Evolutionary conservation across 2,113 vertebrate genomes (phyloP), one percentile per base, ranked within the genome.

Genomic region (Pagrus major): DNA sequence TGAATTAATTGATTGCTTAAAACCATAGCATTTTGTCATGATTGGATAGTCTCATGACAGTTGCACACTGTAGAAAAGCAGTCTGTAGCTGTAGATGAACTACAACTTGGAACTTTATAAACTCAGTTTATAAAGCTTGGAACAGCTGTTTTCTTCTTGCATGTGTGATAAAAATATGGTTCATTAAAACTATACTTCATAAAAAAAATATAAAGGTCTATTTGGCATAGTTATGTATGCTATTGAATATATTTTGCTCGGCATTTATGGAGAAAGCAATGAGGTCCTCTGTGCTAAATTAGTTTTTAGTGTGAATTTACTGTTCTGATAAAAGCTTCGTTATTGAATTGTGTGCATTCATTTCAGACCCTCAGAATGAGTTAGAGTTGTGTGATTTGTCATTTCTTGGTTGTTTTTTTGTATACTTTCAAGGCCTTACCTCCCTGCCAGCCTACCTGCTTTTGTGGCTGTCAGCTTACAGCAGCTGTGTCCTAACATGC

Each of bases 401-500:
- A 21, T n/a, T 10, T 21, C 39, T 67, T 39, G 7, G 35, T 46
- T 46, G 1, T 23, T 51, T 41, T 33, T 55, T 37, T 44, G 29
- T 2, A 35, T 18, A 10, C 18, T 25, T 20, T 58, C 56, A 64
- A 64, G 39, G 66, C 42, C 42, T 27, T 18, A 9, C 33, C 14
- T 16, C 16, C 16, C 21, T 21, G 27, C 12, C 61, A 25, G 8
- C 18, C 42, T 42, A 51, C 2, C 10, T 23, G 21, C 33, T 39
- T 58, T 33, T 33, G 29, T 60, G 25, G 33, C 42, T 63, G 70
- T 75, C 79, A 37, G 20, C 39, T 54, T 31, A 9, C 60, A 52
- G 69, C 58, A 74, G 63, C 80, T 67, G 63, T 7, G 6, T 80
- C 29, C 68, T 41, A 18, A 65, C 59, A 31, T 66, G 33, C 46